Conservation (phyloP, 2,797 vertebrate species). For the Otolemur crassicaudatus region DNA sequence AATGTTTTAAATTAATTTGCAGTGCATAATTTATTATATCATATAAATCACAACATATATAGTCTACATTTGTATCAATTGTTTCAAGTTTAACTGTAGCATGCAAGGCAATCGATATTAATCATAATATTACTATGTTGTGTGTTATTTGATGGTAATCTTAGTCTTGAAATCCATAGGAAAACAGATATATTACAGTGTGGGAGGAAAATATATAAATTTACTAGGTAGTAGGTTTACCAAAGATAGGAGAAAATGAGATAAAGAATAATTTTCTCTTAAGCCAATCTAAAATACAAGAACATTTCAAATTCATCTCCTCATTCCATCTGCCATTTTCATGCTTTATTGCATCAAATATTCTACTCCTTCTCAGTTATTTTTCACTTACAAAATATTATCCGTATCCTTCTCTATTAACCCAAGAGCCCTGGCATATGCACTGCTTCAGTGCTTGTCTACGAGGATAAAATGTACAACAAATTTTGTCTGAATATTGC, state of each 20-base stretch:
- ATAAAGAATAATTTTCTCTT: conserved; percentile 19
- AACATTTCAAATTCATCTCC: not conserved
- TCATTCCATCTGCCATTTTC: conserved; percentile 43
- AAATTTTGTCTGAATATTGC: conserved; percentile 19
- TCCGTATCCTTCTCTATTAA: conserved; percentile 29
- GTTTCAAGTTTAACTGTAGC: not conserved
- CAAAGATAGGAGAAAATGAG: not conserved
- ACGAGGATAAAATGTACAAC: conserved; percentile 34
- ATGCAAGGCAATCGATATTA: not conserved
- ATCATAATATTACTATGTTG: not conserved
- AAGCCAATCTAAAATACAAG: conserved; percentile 31
- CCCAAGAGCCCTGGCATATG: not conserved
- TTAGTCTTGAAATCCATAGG: not conserved
- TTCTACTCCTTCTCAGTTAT: not conserved
- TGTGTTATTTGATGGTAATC: not conserved
- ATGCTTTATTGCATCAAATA: conserved; percentile 30
- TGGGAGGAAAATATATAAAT: not conserved
- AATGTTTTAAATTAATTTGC: not conserved
- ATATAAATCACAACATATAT: not conserved
- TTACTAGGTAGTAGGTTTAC: not conserved
- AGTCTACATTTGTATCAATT: not conserved
- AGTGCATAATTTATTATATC: not conserved
- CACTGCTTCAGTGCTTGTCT: conserved; percentile 22
- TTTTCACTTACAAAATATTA: conserved; percentile 55
- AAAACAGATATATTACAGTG: not conserved